Conservation (phyloP, 2,797 vertebrate genomes). For the Danio tinwini region DNA sequence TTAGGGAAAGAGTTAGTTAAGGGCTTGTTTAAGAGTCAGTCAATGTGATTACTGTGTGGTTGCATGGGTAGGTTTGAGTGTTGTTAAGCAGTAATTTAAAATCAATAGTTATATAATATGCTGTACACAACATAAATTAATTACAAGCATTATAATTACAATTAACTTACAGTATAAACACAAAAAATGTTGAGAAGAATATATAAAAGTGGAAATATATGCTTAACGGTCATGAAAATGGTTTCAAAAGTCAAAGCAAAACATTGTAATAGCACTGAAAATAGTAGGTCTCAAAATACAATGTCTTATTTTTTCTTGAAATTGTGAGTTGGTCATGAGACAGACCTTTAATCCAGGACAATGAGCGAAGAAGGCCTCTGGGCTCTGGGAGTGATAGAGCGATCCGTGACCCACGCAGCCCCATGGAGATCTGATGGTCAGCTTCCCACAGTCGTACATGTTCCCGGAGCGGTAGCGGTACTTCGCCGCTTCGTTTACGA, state of each 20-base stretch:
- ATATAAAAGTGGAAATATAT: neutral
- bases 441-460: conserved; percentile 91
- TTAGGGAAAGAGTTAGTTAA: no score
- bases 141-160: no score
- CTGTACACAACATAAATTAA: no score
- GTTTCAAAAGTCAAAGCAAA: neutral
- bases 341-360: conserved; percentile 94
- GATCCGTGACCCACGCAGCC: conserved; percentile 97
- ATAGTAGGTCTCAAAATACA: neutral
- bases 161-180: no score
- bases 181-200: neutral
- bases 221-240: neutral
- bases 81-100: no score
- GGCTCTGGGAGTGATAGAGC: conserved; percentile 97
- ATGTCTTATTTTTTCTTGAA: neutral
- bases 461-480: conserved; percentile 97
- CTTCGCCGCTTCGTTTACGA: conserved; percentile 98
- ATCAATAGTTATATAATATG: no score
- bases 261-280: no score
- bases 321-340: neutral
- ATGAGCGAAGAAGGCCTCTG: conserved; percentile 97
- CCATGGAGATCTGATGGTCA: conserved; percentile 96
- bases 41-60: no score
- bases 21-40: no score
- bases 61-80: no score